A percentile compares a stretch with the other conserved stretches of the same genome.
Evolutionary conservation across 2,888 invertebrate genomes (phyloP).

Genomic region (Oligia fasciuncula): DNA sequence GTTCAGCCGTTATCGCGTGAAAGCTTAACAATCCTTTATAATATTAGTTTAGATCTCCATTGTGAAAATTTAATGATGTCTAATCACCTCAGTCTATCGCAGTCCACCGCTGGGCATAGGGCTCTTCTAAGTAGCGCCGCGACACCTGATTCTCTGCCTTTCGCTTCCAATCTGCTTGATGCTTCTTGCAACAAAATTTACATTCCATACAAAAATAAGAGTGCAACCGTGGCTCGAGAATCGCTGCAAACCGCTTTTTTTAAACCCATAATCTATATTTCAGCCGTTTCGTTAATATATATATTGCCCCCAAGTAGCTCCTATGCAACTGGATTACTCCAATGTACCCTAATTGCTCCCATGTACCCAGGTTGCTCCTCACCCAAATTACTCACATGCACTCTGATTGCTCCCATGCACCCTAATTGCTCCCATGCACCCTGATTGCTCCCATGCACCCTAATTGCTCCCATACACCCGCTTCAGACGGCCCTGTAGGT

Average conservation of each 20-base stretch:
- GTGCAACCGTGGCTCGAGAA: background rate
- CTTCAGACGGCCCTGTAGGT: slow-evolving; percentile 65
- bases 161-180: background rate
- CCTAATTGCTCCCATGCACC: background rate
- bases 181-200: background rate
- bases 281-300: background rate
- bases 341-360: background rate
- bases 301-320: background rate
- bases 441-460: background rate
- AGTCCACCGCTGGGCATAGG: no score
- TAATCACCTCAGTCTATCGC: no score
- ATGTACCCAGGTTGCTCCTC: background rate
- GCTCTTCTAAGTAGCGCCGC: no score
- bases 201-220: background rate
- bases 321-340: background rate
- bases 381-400: background rate
- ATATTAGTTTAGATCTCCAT: background rate
- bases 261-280: background rate
- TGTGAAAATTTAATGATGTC: background rate
- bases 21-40: background rate
- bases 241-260: no score
- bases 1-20: background rate
- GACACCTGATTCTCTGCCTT: no score
- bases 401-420: background rate
- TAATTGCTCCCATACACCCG: slow-evolving; percentile 5